phyloP scores from a whole-genome alignment of 2,888 invertebrate genomes.

The Acronicta alni region DNA sequence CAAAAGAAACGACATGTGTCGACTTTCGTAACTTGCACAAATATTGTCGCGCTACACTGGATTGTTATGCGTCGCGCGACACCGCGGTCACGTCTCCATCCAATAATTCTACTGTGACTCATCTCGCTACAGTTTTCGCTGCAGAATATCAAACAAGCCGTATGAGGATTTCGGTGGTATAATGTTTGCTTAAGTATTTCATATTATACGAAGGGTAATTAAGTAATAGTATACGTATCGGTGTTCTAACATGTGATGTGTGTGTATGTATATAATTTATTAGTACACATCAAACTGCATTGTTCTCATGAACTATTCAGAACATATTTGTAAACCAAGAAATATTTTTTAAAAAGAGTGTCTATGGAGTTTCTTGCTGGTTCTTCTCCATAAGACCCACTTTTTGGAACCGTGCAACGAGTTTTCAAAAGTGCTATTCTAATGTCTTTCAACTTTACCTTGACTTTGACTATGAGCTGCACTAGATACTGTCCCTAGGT shows the following conservation, averaged over 20 bases:
- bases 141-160: slow-evolving; percentile 80
- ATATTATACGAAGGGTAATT: slow-evolving; percentile 9
- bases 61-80: slow-evolving; percentile 81
- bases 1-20: slow-evolving; percentile 35
- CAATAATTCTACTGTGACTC: slow-evolving; percentile 85
- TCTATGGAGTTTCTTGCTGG: too few species aligned
- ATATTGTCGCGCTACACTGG: slow-evolving; percentile 67
- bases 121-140: slow-evolving; percentile 82
- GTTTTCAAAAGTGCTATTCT: too few species aligned
- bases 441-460: too few species aligned
- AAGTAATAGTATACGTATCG: not conserved
- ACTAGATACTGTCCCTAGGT: too few species aligned
- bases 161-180: slow-evolving; percentile 57
- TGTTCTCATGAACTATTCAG: too few species aligned
- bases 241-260: not conserved
- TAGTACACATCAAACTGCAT: too few species aligned
- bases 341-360: too few species aligned
- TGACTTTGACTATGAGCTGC: too few species aligned
- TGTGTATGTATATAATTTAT: not conserved
- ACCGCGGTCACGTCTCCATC: slow-evolving; percentile 79
- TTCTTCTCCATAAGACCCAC: too few species aligned
- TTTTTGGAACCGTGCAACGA: too few species aligned
- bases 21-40: slow-evolving; percentile 57
- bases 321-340: too few species aligned
- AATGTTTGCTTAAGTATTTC: slow-evolving; percentile 14